Percentiles rank a stretch among this genome's conserved stretches.
phyloP scores from a whole-genome alignment of 2,888 invertebrate species.

The Glaucopsyche alexis region DNA sequence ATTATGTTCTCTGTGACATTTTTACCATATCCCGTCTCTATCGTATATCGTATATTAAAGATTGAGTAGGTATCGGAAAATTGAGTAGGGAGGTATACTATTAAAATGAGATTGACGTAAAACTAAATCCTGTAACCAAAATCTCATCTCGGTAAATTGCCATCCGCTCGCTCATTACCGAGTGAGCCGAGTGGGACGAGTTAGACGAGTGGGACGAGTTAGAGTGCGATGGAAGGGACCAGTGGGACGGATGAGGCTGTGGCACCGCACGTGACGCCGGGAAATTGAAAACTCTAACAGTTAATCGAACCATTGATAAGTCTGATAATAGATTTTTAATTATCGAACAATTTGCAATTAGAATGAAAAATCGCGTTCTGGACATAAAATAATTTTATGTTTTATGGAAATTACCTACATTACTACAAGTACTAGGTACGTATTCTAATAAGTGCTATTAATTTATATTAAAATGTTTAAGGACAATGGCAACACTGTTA shows the following conservation, averaged over 20 bases:
- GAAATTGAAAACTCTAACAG: conserved; percentile 80
- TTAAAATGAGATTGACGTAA: conserved; percentile 68
- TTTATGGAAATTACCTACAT: too few species aligned
- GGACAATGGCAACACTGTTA: too few species aligned
- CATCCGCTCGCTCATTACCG: conserved; percentile 77
- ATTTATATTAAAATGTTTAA: too few species aligned
- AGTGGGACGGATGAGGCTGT: conserved; percentile 48
- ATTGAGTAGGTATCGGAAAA: conserved; percentile 29
- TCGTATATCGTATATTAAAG: background rate
- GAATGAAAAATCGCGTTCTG: background rate
- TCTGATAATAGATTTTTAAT: conserved; percentile 56
- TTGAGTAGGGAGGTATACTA: conserved; percentile 49
- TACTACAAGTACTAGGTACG: too few species aligned
- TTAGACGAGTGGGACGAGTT: background rate
- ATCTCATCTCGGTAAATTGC: conserved; percentile 76
- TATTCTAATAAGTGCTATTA: too few species aligned
- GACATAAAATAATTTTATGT: background rate
- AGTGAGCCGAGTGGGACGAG: conserved; percentile 54
- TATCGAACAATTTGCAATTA: conserved; percentile 41
- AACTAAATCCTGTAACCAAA: conserved; percentile 69
- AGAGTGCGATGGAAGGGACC: background rate
- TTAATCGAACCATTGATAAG: conserved; percentile 74
- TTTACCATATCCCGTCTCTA: too few species aligned
- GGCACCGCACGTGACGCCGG: conserved; percentile 75
- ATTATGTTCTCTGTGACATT: too few species aligned